Evolutionary conservation across 2,888 invertebrate genomes (phyloP).

Genomic region (Meta bourneti): DNA sequence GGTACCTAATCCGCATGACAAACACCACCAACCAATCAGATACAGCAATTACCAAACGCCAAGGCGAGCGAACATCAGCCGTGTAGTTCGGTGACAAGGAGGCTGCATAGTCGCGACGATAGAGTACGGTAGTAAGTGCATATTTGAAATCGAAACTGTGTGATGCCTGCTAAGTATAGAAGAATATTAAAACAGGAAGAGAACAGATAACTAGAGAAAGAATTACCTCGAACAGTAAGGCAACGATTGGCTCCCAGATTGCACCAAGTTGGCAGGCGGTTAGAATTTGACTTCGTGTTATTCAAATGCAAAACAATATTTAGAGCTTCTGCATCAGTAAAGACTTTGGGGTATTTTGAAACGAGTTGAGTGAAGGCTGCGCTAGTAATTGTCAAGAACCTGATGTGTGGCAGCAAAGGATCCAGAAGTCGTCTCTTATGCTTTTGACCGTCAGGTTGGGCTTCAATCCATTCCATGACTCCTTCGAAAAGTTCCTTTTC

Average conservation of each 20-base stretch:
- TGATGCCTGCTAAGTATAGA: too few relatives aligned
- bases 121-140: too few relatives aligned
- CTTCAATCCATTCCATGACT: slow-evolving; percentile 9
- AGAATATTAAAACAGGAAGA: not conserved
- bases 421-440: not conserved
- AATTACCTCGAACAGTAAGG: not conserved
- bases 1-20: too few relatives aligned
- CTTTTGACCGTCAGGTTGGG: not conserved
- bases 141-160: too few relatives aligned
- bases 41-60: too few relatives aligned
- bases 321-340: slow-evolving; percentile 46
- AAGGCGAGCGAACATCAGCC: too few relatives aligned
- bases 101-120: too few relatives aligned
- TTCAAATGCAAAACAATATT: slow-evolving; percentile 39
- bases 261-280: slow-evolving; percentile 49
- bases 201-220: not conserved
- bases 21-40: too few relatives aligned
- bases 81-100: too few relatives aligned
- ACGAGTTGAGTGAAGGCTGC: slow-evolving; percentile 26
- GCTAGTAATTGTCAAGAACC: slow-evolving; percentile 16
- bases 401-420: slow-evolving; percentile 38
- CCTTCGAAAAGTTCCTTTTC: slow-evolving; percentile 49
- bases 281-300: not conserved
- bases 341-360: slow-evolving; percentile 29
- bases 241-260: slow-evolving; percentile 15